A percentile compares a stretch with the other conserved stretches of the same genome.
These are phyloP conservation scores for Hydraecia micacea DNA, from an alignment of 2,888 invertebrate species.

Conservation along the genomic window DNA sequence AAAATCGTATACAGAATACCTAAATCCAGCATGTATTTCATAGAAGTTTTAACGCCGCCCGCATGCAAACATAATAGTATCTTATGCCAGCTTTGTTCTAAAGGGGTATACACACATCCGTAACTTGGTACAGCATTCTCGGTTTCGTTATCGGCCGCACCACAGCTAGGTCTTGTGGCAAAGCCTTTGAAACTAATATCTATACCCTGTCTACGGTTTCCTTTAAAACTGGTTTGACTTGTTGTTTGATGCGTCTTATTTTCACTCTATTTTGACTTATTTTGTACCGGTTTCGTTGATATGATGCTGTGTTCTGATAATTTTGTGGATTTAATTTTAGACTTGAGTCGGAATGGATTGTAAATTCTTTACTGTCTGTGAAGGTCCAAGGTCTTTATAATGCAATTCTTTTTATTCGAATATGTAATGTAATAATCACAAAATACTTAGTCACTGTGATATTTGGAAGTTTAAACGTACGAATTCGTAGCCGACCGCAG, in stretches of 20 bases:
- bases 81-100: slow-evolving; percentile 19
- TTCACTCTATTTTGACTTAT: slow-evolving; percentile 39
- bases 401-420: neutral
- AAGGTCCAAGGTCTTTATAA: neutral
- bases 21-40: neutral
- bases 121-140: slow-evolving; percentile 19
- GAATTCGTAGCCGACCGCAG: too few relatives aligned
- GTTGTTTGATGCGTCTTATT: slow-evolving; percentile 23
- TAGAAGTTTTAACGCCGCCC: slow-evolving; percentile 1
- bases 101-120: slow-evolving; percentile 25
- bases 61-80: slow-evolving; percentile 46
- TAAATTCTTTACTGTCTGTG: slow-evolving; percentile 24
- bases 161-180: slow-evolving; percentile 42
- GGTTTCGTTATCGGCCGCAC: slow-evolving; percentile 14
- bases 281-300: slow-evolving; percentile 17
- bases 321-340: slow-evolving; percentile 6
- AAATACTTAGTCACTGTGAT: neutral
- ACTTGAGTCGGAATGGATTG: neutral
- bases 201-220: slow-evolving; percentile 39
- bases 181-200: slow-evolving; percentile 54
- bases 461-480: neutral
- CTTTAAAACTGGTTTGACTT: slow-evolving; percentile 45
- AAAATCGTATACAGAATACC: neutral
- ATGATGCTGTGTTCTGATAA: slow-evolving; percentile 5
- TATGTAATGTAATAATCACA: neutral